Evolutionary conservation across 2,113 vertebrate genomes (phyloP), one percentile per base, ranked within the genome.

Genomic region (Passer montanus): DNA sequence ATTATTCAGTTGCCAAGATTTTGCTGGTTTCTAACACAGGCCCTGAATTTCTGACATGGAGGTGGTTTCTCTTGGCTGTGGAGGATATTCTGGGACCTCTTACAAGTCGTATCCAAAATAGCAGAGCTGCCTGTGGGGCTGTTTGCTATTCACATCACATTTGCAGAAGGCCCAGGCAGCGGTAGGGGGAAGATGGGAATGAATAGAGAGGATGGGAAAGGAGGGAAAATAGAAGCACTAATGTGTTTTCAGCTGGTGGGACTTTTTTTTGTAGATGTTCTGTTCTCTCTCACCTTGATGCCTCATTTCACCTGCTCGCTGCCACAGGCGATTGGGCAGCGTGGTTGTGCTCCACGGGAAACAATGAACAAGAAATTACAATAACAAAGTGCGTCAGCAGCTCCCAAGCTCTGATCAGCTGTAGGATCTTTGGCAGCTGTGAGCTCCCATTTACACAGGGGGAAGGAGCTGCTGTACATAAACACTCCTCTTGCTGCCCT

Each of bases 361-460:
- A 68, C n/a, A 83, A 50, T 37, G 74, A 96, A 46, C 33, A 87
- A 89, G 80, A 96, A 94, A 91, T 95, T 53, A 77, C 85, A 93
- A 92, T 78, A 93, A 91, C 90, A 72, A 91, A 96, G 85, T 87
- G 91, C 10, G 9, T 62, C 75, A 81, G 88, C 95, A 56, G 80
- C 92, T 97, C 87, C 82, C 69, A 19, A 59, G 79, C 76, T 87
- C 92, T 58, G 16, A 94, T 85, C 82, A 76, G 70, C 83, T 78
- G 66, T 15, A 74, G 41, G 64, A 83, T 80, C 82, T 89, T 28
- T 60, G 66, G 52, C 60, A 73, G 73, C 59, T 75, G 21, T 14
- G 41, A 88, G 79, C 37, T 84, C 75, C 50, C 63, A 76, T 78
- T 46, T 82, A n/a, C 59, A 75, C 39, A 44, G 39, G 44, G 33